Conservation (phyloP, 2,888 invertebrate genomes). For the Drosophila demipolita region DNA sequence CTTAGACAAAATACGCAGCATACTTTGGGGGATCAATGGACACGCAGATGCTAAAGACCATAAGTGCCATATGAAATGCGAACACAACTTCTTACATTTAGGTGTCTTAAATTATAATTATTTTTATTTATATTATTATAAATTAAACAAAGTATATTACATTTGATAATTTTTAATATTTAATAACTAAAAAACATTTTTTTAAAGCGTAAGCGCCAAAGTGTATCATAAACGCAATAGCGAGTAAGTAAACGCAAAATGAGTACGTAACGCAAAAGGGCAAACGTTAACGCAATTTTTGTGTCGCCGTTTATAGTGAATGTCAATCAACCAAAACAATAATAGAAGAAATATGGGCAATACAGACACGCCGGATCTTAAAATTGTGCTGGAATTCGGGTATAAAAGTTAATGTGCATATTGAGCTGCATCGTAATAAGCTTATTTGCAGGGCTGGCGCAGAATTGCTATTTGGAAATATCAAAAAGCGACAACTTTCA, state of each 20-base stretch:
- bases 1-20: neutral
- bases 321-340: constrained; percentile 29
- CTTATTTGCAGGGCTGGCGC: constrained; percentile 91
- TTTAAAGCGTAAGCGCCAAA: neutral
- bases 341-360: constrained; percentile 10
- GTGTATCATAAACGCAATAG: neutral
- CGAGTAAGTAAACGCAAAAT: neutral
- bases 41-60: neutral
- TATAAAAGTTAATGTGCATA: constrained; percentile 22
- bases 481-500: constrained; percentile 89
- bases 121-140: too few relatives aligned
- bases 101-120: too few relatives aligned
- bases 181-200: neutral
- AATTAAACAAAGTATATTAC: neutral
- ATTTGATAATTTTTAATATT: neutral
- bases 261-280: constrained; percentile 8
- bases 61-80: too few relatives aligned
- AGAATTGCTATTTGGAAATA: constrained; percentile 94
- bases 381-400: constrained; percentile 81
- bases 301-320: constrained; percentile 13
- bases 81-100: too few relatives aligned
- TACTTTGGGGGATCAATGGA: neutral
- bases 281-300: neutral
- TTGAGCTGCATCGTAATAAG: neutral
- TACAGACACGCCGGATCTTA: constrained; percentile 58